Evolutionary conservation across 1,140 invertebrate species (phyloP).

Genomic region (Formica selysi): DNA sequence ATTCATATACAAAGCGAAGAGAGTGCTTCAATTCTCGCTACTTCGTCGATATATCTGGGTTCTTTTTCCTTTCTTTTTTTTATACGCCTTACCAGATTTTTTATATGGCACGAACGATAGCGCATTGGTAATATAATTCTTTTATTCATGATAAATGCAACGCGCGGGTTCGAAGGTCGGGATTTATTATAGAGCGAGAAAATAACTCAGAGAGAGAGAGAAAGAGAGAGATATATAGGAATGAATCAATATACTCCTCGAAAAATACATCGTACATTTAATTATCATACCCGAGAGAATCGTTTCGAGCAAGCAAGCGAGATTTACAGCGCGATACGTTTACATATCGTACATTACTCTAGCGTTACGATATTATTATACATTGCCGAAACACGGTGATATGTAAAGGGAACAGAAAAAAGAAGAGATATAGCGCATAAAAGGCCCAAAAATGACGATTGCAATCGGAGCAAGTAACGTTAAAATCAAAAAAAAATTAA

Average conservation of each 20-base stretch:
- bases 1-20: not conserved
- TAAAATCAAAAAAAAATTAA: not conserved
- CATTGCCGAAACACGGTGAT: not conserved
- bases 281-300: constrained; percentile 49
- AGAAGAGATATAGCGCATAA: not conserved
- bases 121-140: constrained; percentile 30
- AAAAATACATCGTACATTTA: constrained; percentile 56
- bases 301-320: constrained; percentile 29
- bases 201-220: not conserved
- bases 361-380: not conserved
- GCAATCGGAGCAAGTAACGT: not conserved
- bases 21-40: constrained; percentile 8
- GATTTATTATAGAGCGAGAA: constrained; percentile 38
- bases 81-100: not conserved
- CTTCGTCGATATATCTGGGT: not conserved
- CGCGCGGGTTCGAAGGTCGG: constrained; percentile 44
- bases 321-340: not conserved
- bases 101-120: constrained; percentile 25
- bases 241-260: constrained; percentile 52
- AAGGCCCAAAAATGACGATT: constrained; percentile 4
- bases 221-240: not conserved
- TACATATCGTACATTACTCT: not conserved
- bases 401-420: not conserved
- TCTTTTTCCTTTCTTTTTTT: not conserved
- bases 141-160: constrained; percentile 47